These are phyloP conservation scores for Orthochromis indermauri DNA, from an alignment of 2,113 vertebrate genomes.

Conservation along the genomic window DNA sequence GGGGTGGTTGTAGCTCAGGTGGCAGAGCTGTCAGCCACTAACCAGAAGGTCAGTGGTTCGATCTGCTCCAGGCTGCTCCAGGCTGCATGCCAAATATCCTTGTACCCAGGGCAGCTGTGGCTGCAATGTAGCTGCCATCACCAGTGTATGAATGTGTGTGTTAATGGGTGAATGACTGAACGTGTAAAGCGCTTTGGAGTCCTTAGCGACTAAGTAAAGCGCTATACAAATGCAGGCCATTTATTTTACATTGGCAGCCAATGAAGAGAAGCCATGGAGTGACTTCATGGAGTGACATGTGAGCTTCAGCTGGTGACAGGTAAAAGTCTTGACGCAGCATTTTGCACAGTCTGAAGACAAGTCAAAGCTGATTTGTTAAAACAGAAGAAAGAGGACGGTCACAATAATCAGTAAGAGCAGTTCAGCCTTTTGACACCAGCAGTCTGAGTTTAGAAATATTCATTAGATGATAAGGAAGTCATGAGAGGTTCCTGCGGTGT, in stretches of 20 bases:
- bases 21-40: background rate
- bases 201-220: background rate
- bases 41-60: background rate
- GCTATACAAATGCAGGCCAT: background rate
- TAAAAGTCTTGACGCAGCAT: background rate
- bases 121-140: background rate
- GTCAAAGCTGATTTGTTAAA: background rate
- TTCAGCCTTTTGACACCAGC: background rate
- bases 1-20: background rate
- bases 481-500: background rate
- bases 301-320: background rate
- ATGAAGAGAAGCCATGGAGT: background rate
- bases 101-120: background rate
- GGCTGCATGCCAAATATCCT: background rate
- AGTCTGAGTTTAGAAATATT: background rate
- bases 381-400: background rate
- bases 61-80: background rate
- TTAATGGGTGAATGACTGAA: background rate
- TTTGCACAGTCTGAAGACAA: background rate
- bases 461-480: background rate
- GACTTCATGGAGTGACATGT: background rate
- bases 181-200: background rate
- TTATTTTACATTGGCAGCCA: background rate
- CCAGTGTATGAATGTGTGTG: background rate
- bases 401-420: background rate